A percentile compares a stretch with the other conserved stretches of the same genome.
Conservation (phyloP, 1,140 invertebrate genomes). For the Panagrolaimus sp. region DNA sequence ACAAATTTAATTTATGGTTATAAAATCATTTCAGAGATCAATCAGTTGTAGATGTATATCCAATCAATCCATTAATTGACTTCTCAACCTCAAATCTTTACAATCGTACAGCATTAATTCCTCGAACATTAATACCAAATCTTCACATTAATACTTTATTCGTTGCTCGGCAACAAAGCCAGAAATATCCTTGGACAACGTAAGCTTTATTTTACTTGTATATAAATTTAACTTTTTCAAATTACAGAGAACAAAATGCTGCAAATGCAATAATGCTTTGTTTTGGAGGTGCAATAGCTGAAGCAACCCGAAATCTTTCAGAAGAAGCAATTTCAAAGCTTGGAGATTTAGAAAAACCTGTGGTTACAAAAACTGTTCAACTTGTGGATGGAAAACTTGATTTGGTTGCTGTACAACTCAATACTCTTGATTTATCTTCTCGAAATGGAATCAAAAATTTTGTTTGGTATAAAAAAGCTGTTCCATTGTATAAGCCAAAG, state of each 20-base stretch:
- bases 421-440: constrained; percentile 42
- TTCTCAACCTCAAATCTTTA: constrained; percentile 46
- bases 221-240: neutral
- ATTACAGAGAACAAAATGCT: constrained; percentile 50
- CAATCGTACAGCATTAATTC: constrained; percentile 40
- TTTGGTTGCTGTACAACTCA: constrained; percentile 50
- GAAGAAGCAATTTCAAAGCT: neutral
- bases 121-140: constrained; percentile 19
- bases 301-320: constrained; percentile 27
- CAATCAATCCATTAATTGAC: constrained; percentile 52
- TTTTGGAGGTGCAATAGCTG: constrained; percentile 52
- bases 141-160: constrained; percentile 41
- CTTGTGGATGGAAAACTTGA: constrained; percentile 50
- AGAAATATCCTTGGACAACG: constrained; percentile 57
- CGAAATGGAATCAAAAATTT: constrained; percentile 43
- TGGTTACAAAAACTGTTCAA: constrained; percentile 45
- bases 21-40: constrained; percentile 22
- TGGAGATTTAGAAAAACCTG: constrained; percentile 24
- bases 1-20: neutral
- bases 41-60: constrained; percentile 43
- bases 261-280: constrained; percentile 50
- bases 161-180: constrained; percentile 42
- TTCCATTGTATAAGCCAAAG: constrained; percentile 47
- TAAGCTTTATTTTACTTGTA: constrained; percentile 15
- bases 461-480: constrained; percentile 51